Evolutionary conservation across 92 coral and sea anemone genomes (phyloP).

Genomic region (Bergia sp.): DNA sequence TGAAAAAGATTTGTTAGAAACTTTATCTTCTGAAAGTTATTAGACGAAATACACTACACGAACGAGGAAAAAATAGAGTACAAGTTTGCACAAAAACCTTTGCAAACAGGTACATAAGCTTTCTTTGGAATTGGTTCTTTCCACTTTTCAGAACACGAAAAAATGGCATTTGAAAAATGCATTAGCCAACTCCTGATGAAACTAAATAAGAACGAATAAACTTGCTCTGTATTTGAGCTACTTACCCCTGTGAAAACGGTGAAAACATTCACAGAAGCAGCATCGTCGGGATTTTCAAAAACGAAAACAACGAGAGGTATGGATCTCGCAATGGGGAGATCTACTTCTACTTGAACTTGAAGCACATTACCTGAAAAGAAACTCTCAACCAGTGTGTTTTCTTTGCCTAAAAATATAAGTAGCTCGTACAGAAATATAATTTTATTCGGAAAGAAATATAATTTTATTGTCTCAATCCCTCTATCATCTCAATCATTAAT

Average conservation of each 20-base stretch:
- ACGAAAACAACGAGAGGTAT: background rate
- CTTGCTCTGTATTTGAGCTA: background rate
- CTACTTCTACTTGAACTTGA: background rate
- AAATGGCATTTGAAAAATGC: background rate
- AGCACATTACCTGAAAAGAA: background rate
- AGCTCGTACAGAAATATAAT: no score
- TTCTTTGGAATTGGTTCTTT: background rate
- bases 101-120: background rate
- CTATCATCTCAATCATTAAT: no score
- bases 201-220: no score
- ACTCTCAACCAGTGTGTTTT: background rate
- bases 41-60: no score
- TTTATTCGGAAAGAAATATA: no score
- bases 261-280: background rate
- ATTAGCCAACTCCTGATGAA: background rate
- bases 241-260: background rate
- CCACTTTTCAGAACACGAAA: background rate
- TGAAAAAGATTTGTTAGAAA: no score
- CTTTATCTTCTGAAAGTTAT: no score
- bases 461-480: no score
- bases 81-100: background rate
- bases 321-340: background rate
- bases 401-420: no score
- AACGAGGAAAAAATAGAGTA: background rate
- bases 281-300: conserved; percentile 8